Evolutionary conservation across 1,140 invertebrate genomes (phyloP), one percentile per base, ranked within the genome.

Genomic region (Leptonema lineaticorne): DNA sequence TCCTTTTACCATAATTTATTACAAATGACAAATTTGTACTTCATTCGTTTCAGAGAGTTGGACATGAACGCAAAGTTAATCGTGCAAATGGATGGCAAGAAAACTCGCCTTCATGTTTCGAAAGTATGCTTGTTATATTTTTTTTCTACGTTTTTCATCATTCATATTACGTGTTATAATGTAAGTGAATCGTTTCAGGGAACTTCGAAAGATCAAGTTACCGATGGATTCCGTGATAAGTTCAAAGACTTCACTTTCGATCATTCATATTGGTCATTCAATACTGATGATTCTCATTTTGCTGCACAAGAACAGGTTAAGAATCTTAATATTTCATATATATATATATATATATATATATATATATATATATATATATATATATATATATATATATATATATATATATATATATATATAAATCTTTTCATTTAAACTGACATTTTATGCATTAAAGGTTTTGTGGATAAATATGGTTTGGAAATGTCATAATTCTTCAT

Each of bases 211-310:
- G 41, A 78, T 75, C 69, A 75, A 76, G 70, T 73, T 22, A 26
- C 59, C n/a, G 78, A 83, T 74, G 86, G 79, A 50, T 84, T 82
- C 24, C 82, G 86, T 48, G 88, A 90, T 73, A 85, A 89, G 75
- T 87, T 87, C 78, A 94, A 95, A 79, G 92, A 95, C 76, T 96
- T 96, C 76, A 95, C 93, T 24, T 96, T 95, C 81, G 94, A 96
- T 84, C 90, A 93, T 76, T 95, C 93, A 0, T 96, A 96, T 76
- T 96, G 92, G 92, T 95, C 93, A 28, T 92, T 85, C 75, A 87
- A 91, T 74, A 75, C 81, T 24, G 79, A 79, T 24, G 91, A 93
- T 75, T 75, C 77, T 2, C 86, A 92, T 77, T 95, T 89, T 83
- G 89, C 90, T 24, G 87, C 89, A 24, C 93, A 95, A 78, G 91